Percentiles rank a stretch among this genome's conserved stretches.
Conservation (phyloP, 2,797 vertebrate genomes). For the Megalops cyprinoides region DNA sequence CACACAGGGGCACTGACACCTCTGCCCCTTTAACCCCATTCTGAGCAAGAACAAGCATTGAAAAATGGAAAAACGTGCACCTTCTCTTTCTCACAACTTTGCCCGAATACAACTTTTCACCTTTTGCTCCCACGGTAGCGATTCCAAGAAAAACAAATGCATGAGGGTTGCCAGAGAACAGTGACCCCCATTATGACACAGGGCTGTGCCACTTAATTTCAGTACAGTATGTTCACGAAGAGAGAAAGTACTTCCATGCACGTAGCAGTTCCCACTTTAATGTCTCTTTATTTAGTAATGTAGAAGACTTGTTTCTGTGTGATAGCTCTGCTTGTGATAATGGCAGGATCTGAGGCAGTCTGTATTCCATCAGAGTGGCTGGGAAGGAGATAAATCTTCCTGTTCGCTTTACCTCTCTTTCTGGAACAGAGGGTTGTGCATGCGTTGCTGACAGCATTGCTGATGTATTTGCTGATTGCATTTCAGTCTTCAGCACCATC, state of each 20-base stretch:
- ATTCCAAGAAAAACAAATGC: background rate
- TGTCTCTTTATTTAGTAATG: background rate
- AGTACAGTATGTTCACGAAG: background rate
- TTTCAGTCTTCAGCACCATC: background rate
- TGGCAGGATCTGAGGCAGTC: background rate
- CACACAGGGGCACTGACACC: background rate
- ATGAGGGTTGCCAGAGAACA: background rate
- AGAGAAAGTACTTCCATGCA: background rate
- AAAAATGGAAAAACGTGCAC: too few relatives aligned
- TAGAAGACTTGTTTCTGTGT: background rate
- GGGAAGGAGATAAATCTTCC: background rate
- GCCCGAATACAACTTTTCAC: too few relatives aligned
- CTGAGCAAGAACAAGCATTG: too few relatives aligned
- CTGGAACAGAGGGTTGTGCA: background rate
- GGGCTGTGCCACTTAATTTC: too few relatives aligned
- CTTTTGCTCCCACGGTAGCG: background rate
- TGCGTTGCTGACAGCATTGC: background rate
- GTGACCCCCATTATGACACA: too few relatives aligned
- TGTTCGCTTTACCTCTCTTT: background rate
- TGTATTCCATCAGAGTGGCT: background rate
- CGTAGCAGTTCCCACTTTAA: background rate
- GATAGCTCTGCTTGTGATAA: background rate
- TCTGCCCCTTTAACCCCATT: background rate
- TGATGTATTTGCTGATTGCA: background rate
- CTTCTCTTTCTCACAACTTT: too few relatives aligned